Percentiles rank a stretch among this genome's conserved stretches.
Conservation (phyloP, 2,797 vertebrate species). For the Clarias fuscus region DNA sequence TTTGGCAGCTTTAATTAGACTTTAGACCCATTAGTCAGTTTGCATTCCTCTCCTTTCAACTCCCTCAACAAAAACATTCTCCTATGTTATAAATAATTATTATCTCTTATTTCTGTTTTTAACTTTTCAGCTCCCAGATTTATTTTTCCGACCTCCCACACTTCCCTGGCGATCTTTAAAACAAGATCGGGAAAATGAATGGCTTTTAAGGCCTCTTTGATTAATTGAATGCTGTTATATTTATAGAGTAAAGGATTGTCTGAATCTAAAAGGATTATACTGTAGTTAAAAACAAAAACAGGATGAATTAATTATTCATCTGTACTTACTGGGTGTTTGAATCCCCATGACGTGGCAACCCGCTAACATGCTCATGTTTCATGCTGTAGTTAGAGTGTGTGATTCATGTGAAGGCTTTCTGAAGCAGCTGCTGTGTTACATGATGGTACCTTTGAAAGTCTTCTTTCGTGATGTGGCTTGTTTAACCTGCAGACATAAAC, state of each 20-base stretch:
- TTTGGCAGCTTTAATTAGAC: slow-evolving; percentile 30
- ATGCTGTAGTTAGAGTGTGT: slow-evolving; percentile 18
- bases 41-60: slow-evolving; percentile 15
- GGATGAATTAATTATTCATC: slow-evolving; percentile 16
- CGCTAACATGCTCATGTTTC: slow-evolving; percentile 6
- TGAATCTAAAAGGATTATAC: too few relatives aligned
- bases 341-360: slow-evolving; percentile 27
- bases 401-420: slow-evolving; percentile 35
- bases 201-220: background rate
- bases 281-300: slow-evolving; percentile 3
- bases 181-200: background rate
- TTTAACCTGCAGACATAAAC: background rate
- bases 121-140: slow-evolving; percentile 26
- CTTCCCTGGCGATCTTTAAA: slow-evolving; percentile 18
- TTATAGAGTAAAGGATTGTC: background rate
- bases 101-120: slow-evolving; percentile 20
- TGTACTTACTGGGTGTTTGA: background rate
- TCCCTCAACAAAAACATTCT: slow-evolving; percentile 9
- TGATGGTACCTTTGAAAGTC: background rate
- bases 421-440: slow-evolving; percentile 22
- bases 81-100: slow-evolving; percentile 27
- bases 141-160: slow-evolving; percentile 15
- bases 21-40: slow-evolving; percentile 17
- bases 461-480: background rate
- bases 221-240: slow-evolving; percentile 17